A percentile compares a stretch with the other conserved stretches of the same genome.
Evolutionary conservation across 2,888 invertebrate genomes (phyloP).

Genomic region (Sarcophaga rosellei): DNA sequence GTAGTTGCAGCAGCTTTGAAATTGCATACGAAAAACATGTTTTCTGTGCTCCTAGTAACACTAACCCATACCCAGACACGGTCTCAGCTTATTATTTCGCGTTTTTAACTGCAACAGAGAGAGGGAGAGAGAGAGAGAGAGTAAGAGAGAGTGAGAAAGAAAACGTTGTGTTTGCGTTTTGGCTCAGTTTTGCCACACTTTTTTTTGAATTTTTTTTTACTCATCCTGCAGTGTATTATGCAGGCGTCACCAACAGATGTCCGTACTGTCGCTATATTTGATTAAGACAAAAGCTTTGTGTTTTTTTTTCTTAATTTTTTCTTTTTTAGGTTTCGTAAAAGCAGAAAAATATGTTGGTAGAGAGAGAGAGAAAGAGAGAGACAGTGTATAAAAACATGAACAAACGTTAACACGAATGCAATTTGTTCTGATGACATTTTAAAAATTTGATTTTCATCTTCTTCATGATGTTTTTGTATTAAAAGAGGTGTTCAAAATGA

Average conservation of each 20-base stretch:
- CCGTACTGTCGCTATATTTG: constrained; percentile 60
- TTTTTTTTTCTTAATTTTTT: not conserved
- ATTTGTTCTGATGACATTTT: constrained; percentile 50
- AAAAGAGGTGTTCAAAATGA: not conserved
- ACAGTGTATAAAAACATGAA: not conserved
- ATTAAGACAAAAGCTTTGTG: constrained; percentile 55
- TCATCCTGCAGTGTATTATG: constrained; percentile 44
- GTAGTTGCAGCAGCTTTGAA: too few relatives aligned
- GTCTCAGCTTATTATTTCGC: too few relatives aligned
- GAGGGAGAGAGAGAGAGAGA: too few relatives aligned
- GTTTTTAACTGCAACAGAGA: too few relatives aligned
- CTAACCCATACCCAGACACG: too few relatives aligned
- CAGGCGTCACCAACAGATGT: constrained; percentile 65
- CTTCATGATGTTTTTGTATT: not conserved
- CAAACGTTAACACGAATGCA: constrained; percentile 28
- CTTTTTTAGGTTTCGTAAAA: not conserved
- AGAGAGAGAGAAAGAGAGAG: not conserved
- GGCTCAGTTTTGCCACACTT: not conserved
- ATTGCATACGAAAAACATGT: too few relatives aligned
- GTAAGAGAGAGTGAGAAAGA: too few relatives aligned
- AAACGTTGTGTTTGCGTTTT: too few relatives aligned
- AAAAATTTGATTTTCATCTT: not conserved
- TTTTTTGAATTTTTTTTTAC: constrained; percentile 13
- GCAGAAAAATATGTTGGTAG: not conserved
- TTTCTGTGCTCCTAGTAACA: too few relatives aligned